Evolutionary conservation across 2,113 vertebrate species (phyloP), one percentile per base, ranked within the genome.

Genomic region (Cochlearius cochlearius): DNA sequence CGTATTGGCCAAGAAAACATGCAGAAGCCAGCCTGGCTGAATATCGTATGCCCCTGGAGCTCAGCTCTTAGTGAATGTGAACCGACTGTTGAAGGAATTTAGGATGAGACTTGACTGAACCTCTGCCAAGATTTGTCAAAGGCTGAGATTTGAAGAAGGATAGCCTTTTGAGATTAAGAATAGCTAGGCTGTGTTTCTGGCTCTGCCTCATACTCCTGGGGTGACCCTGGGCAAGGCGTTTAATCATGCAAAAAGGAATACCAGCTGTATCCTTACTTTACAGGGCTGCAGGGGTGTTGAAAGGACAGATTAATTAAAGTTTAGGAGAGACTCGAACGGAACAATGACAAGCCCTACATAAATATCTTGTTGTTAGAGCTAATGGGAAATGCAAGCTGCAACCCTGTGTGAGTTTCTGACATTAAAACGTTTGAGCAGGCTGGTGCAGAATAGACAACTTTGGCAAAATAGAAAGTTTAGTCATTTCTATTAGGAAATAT

Each of bases 271-370:
- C 92, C 80, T 89, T 80, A 52, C 73, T 90, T 82, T 86, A 50
- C 83, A 95, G 80, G 88, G 77, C 86, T 87, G 88, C 88, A 93
- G 92, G 88, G 84, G 79, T 84, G 82, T 79, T 94, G 92, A 96
- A 86, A 96, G 92, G 90, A 95, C 75, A 74, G 95, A 93, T 96
- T 97, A 96, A 96, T 96, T 94, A 96, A 96, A 94, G 86, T 95
- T 94, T 94, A 91, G 86, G 67, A 94, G 64, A 59, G 39, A 53
- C 86, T 94, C 1, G 0, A 93, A 92, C 1, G 7, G 91, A 94
- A 85, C 92, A 94, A 91, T 95, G 83, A 94, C 83, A 88, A 90
- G 56, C 71, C 60, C 36, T 81, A 81, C 86, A 72, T 92, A 91
- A 94, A 91, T 85, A 94, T 45, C 84, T 91, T 58, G 77, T 76